A percentile compares a stretch with the other conserved stretches of the same genome.
These are phyloP conservation scores for Solea solea DNA, from an alignment of 2,113 vertebrate species.

Conservation along the genomic window DNA sequence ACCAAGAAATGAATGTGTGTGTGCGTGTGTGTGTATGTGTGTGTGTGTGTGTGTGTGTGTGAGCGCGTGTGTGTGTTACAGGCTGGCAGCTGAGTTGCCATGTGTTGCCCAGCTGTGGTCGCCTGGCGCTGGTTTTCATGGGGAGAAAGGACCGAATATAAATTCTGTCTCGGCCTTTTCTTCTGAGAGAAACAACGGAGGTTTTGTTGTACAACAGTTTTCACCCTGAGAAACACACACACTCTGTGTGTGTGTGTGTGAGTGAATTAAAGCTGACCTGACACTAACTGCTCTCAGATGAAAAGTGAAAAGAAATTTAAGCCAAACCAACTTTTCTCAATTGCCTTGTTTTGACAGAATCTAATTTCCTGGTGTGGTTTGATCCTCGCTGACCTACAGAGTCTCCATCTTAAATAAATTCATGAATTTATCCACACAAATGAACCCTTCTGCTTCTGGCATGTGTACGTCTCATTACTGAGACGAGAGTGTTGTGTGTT, in stretches of 20 bases:
- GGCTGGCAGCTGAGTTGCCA: slow-evolving; percentile 59
- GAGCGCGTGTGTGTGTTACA: slow-evolving; percentile 12
- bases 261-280: too few species aligned
- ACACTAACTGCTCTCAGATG: too few species aligned
- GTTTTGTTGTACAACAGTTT: background rate
- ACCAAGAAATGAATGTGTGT: background rate
- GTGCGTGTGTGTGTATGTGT: slow-evolving; percentile 24
- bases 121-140: slow-evolving; percentile 24
- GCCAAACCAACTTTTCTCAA: too few species aligned
- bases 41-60: slow-evolving; percentile 13
- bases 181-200: slow-evolving; percentile 40
- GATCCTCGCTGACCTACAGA: too few species aligned
- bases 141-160: slow-evolving; percentile 44
- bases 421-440: too few species aligned
- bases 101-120: slow-evolving; percentile 76
- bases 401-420: too few species aligned
- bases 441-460: too few species aligned
- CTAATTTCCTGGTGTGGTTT: too few species aligned
- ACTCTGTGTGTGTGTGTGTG: background rate
- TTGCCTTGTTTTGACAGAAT: too few species aligned
- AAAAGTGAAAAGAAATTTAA: too few species aligned
- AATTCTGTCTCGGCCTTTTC: slow-evolving; percentile 59
- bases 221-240: slow-evolving; percentile 17
- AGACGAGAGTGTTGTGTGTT: too few species aligned
- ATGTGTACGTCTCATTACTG: too few species aligned